Evolutionary conservation across 2,797 vertebrate species (phyloP), one percentile per base, ranked within the genome.

Genomic region (Leptoclinus maculatus): DNA sequence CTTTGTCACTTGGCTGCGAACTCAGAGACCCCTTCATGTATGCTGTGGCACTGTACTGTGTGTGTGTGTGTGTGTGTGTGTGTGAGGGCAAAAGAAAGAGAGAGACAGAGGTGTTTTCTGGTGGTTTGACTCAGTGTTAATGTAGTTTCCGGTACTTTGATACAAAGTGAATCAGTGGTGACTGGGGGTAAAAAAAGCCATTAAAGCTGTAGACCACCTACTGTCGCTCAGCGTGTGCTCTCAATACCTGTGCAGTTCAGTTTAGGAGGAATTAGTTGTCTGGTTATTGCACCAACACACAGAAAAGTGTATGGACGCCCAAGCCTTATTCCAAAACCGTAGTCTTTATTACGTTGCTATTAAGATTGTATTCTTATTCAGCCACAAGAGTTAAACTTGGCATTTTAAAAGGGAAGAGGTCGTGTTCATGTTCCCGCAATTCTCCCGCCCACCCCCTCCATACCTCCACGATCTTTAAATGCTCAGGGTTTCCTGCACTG

Each of bases 1-100:
- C 91, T 89, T 91, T 88, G 92, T 95, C 94, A 93, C 92, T 91
- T 82, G 74, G 80, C 89, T 92, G 84, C 85, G 88, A 94, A 93
- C 87, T 87, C 81, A 47, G 78, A 78, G 87, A 91, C 84, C 88
- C 79, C 85, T 89, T 90, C 82, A 87, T 88, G 86, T 86, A 53
- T 64, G 70, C 47, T 60, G 70, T 25, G 51, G 80, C 77, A 85
- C 77, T 84, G 80, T 89, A 66, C 59, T 54, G 73, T 59, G 34
- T 60, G 36, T 63, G 29, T 41, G 70, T 56, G 45, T 63, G 60
- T 14, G 43, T 47, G 63, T 34, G 39, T 43, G 36, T 25, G n/a
- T 25, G 59, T 8, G 38, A 0, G n/a, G 53, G 66, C 43, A 82
- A 84, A 83, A 81, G 58, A 86, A 80, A 77, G 63, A 67, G 49